Evolutionary conservation across 2,797 vertebrate genomes (phyloP).

Genomic region (Synaphobranchus kaupii): DNA sequence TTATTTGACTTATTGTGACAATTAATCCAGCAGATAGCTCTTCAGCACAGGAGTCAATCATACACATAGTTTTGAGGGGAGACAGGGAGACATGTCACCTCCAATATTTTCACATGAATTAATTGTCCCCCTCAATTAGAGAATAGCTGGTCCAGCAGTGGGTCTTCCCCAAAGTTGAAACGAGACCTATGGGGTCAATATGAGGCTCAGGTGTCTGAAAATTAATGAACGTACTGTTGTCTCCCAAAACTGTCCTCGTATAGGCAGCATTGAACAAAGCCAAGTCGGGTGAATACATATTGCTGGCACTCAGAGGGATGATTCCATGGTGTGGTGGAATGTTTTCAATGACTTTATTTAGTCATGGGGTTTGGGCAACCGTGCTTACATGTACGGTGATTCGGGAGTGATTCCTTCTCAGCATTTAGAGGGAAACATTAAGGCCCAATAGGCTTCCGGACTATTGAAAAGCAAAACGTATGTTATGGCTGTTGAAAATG

Average conservation of each 20-base stretch:
- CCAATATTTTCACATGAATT: not conserved
- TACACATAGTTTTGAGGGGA: not conserved
- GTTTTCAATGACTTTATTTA: not conserved
- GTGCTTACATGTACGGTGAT: not conserved
- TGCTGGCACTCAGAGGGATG: not conserved
- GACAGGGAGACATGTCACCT: not conserved
- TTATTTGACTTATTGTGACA: slow-evolving; percentile 48
- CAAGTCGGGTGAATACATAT: not conserved
- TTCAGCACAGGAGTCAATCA: slow-evolving; percentile 2
- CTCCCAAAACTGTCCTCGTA: not conserved
- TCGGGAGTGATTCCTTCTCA: not conserved
- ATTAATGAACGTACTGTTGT: not conserved
- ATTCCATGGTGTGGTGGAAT: not conserved
- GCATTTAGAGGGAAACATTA: not conserved
- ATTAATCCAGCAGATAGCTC: slow-evolving; percentile 32
- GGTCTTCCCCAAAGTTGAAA: not conserved
- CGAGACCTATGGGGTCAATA: not conserved
- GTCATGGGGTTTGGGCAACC: too few species aligned
- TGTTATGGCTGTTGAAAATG: not conserved
- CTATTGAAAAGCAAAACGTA: too few species aligned
- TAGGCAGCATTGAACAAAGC: not conserved
- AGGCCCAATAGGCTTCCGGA: too few species aligned
- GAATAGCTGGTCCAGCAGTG: not conserved
- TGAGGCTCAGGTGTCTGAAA: not conserved
- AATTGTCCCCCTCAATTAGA: not conserved